Base-by-base conservation (phyloP, 2,797 vertebrate species). In the Parauchenoglanis punctatus region DNA sequence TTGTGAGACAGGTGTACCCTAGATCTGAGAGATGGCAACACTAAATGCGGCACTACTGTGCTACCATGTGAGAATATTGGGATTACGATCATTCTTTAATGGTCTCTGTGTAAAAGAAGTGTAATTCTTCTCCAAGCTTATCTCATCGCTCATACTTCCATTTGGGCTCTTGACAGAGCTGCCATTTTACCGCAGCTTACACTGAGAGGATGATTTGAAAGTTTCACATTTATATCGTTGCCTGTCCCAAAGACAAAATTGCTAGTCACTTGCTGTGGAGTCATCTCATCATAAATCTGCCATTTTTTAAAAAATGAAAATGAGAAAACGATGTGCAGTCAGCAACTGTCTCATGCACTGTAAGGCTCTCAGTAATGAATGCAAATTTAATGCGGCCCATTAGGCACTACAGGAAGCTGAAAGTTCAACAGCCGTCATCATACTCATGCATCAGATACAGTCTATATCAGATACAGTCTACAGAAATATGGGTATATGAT, bases 321-420 rank as follows among this genome's bases (percentile, higher is more conserved):
- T 72, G 63, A 72, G 40, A 75, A 88, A 88, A 85, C 25, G 44
- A 65, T 84, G 68, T 54, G 58, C 10, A 63, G 65, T 17, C 40
- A 73, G 65, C 76, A 85, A 63, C 40, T 81, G 78, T 76, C 59
- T 65, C 46, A 85, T 65, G 54, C 35, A 72, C 58, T 65, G 73
- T 59, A 70, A 20, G 28, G 31, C 46, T 83, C 15, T n/a, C 7
- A 58, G n/a, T 82, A 88, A 85, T 85, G 28, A 65, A 85, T 82
- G 68, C 84, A 88, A 67, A 85, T 85, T 11, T 23, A 70, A 81
- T 58, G 67, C 87, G 82, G 58, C 73, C 35, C 25, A 17, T 63
- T 65, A 59, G 67, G 59, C 67, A n/a, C 65, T 2, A 52, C n/a
- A 65, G 87, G 44, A 61, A 85, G 31, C 67, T 75, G 65, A 76